These are phyloP conservation scores for Nannobrachium achirus DNA, from an alignment of 2,113 vertebrate species.

Conservation along the genomic window DNA sequence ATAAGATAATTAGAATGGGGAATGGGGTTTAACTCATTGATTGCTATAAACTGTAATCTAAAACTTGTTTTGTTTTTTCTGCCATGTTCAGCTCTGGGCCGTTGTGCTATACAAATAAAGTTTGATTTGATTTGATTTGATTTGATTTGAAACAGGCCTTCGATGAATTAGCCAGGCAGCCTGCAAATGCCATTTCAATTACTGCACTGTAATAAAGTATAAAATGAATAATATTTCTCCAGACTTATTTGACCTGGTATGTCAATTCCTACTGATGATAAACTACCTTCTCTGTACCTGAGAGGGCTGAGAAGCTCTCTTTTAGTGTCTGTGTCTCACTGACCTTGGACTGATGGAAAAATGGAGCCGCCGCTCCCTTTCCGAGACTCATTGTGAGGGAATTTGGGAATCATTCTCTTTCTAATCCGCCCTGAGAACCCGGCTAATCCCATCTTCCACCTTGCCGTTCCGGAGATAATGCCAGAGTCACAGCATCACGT, in stretches of 20 bases:
- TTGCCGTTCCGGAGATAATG: constrained; percentile 43
- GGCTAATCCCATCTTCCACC: constrained; percentile 57
- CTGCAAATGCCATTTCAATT: too few species aligned
- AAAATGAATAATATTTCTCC: too few species aligned
- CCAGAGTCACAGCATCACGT: constrained; percentile 41
- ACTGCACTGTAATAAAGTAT: too few species aligned
- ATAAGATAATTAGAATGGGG: not conserved
- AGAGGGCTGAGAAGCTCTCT: not conserved
- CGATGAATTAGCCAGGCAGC: too few species aligned
- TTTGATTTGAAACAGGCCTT: too few species aligned
- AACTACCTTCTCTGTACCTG: too few species aligned
- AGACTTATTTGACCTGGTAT: not conserved
- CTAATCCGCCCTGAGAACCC: constrained; percentile 60
- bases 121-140: too few species aligned
- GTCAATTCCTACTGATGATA: constrained; percentile 3
- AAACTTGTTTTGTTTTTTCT: too few species aligned
- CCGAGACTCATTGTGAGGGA: constrained; percentile 36
- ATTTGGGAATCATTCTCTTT: constrained; percentile 50
- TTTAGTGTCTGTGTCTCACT: not conserved
- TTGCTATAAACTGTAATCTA: too few species aligned
- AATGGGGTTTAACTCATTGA: not conserved
- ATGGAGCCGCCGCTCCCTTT: not conserved
- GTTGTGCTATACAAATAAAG: too few species aligned
- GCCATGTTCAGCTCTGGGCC: too few species aligned
- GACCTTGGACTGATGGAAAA: constrained; percentile 24